Percentiles rank a stretch among this genome's conserved stretches.
phyloP scores from a whole-genome alignment of 1,140 invertebrate species.

The Microplitis mediator region DNA sequence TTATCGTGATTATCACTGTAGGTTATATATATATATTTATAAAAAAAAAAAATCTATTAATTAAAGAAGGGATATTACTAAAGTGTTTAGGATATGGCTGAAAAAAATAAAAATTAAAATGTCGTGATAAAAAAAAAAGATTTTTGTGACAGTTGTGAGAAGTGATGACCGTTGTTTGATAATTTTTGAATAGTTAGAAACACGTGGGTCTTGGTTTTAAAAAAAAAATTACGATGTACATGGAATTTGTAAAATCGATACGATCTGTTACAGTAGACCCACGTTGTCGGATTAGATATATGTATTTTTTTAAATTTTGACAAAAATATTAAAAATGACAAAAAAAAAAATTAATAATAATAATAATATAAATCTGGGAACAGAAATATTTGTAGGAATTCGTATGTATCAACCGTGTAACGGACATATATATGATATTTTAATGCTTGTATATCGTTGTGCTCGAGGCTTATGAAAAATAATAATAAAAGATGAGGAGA shows the following conservation, averaged over 20 bases:
- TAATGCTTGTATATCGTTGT: conserved; percentile 23
- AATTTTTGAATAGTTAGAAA: conserved; percentile 52
- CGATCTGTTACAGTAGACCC: conserved; percentile 26
- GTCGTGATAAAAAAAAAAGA: conserved; percentile 9
- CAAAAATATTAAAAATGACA: conserved; percentile 38
- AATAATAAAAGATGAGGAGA: not conserved
- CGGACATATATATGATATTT: conserved; percentile 18
- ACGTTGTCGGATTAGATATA: conserved; percentile 55
- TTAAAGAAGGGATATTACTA: not conserved
- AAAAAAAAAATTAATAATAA: conserved; percentile 31
- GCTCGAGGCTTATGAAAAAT: not conserved
- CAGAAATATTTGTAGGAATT: conserved; percentile 50
- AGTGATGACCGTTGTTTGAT: conserved; percentile 40
- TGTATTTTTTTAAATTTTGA: conserved; percentile 64
- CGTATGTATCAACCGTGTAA: conserved; percentile 42
- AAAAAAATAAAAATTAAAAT: conserved; percentile 1
- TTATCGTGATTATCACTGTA: conserved; percentile 6
- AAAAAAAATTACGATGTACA: not conserved
- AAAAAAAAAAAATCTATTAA: conserved; percentile 20
- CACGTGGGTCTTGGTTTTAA: conserved; percentile 17
- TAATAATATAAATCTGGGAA: conserved; percentile 46
- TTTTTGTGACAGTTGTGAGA: not conserved
- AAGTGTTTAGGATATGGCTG: not conserved
- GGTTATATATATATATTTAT: not conserved
- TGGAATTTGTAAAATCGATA: too few relatives aligned